Percentiles rank a stretch among this genome's conserved stretches.
Evolutionary conservation across 2,888 invertebrate species (phyloP).

Genomic region (Ochropleura leucogaster): DNA sequence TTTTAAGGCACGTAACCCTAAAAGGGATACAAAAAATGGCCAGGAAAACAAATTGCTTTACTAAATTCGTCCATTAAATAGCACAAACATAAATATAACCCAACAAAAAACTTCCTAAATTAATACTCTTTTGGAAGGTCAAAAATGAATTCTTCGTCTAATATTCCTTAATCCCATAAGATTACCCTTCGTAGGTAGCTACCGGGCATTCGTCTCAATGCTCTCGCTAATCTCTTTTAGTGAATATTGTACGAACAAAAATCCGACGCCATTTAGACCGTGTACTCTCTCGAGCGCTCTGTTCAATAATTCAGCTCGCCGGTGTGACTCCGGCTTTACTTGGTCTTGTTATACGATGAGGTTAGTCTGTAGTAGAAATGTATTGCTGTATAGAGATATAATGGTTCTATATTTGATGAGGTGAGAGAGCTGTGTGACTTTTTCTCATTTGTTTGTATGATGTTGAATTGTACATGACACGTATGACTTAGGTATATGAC

Average conservation of each 20-base stretch:
- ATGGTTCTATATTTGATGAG: conserved; percentile 56
- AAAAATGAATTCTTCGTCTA: conserved; percentile 43
- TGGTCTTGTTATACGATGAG: conserved; percentile 58
- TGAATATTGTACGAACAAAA: conserved; percentile 65
- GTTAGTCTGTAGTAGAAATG: conserved; percentile 42
- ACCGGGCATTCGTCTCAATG: conserved; percentile 54
- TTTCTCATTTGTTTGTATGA: conserved; percentile 1
- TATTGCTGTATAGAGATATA: conserved; percentile 40
- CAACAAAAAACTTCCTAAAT: conserved; percentile 33
- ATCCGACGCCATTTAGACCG: conserved; percentile 64
- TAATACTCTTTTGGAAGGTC: conserved; percentile 42
- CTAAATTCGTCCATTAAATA: conserved; percentile 7
- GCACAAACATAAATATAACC: not conserved
- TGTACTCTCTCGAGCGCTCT: conserved; percentile 42
- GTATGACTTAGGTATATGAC: not conserved
- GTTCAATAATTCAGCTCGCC: conserved; percentile 67
- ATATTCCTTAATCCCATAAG: conserved; percentile 55
- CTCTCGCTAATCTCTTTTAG: conserved; percentile 55
- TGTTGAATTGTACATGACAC: not conserved
- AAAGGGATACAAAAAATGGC: not conserved
- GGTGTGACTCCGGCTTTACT: conserved; percentile 50
- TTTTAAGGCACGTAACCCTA: too few species aligned
- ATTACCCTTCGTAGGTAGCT: conserved; percentile 47
- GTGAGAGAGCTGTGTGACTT: not conserved
- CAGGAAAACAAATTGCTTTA: not conserved